These are phyloP conservation scores for Stichodactyla helianthus DNA, from an alignment of 64 coral and sea anemone genomes.

Conservation along the genomic window DNA sequence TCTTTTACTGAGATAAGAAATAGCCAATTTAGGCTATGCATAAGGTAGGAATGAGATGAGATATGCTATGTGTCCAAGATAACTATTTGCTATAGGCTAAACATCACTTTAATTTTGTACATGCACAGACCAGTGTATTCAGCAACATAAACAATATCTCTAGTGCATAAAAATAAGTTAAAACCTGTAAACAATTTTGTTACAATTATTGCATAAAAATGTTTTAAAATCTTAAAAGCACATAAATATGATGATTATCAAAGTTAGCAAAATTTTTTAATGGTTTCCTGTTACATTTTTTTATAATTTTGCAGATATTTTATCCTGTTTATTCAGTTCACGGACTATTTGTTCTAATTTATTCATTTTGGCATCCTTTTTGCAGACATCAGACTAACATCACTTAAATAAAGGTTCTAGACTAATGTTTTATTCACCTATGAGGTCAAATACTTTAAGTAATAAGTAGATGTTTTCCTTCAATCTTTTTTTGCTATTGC, in stretches of 20 bases:
- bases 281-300: neutral
- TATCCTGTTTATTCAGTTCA: neutral
- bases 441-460: neutral
- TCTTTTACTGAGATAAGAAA: neutral
- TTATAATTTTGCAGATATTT: neutral
- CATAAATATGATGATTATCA: too few relatives aligned
- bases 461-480: neutral
- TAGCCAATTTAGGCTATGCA: neutral
- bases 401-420: neutral
- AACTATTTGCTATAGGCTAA: neutral
- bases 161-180: neutral
- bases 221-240: too few relatives aligned
- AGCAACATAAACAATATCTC: neutral
- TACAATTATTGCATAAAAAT: too few relatives aligned
- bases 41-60: neutral
- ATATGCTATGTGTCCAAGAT: neutral
- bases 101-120: neutral
- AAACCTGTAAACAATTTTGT: neutral
- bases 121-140: neutral
- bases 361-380: slow-evolving; percentile 1
- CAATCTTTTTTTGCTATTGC: neutral
- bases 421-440: neutral
- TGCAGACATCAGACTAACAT: neutral
- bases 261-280: neutral
- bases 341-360: neutral